Base-by-base conservation (phyloP, 2,113 vertebrate species). In the Cryptomyrus ogoouensis region DNA sequence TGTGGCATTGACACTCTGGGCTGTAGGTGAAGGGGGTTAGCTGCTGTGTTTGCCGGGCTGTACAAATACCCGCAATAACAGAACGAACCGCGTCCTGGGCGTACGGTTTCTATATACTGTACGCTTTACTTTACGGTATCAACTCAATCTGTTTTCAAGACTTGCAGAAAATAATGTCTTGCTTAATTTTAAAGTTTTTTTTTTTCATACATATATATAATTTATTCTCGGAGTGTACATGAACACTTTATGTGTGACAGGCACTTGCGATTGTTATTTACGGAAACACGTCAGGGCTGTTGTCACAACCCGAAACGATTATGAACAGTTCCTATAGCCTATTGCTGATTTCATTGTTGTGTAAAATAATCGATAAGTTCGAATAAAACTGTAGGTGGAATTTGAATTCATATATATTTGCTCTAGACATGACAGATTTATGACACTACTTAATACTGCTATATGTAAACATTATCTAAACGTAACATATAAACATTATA, bases 1-100 rank as follows among this genome's bases (percentile, higher is more conserved):
- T 83, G 12, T 89, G 70, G 52, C 80, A 58, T 84, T 89, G 80
- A 85, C 89, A 89, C 77, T 56, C 70, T 15, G 44, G 24, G 35
- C 53, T 44, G 77, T 58, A 62, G 80, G 83, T 70, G 56, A 90
- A 83, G 50, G 56, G 44, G 84, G 84, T 90, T 87, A 49, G 56
- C 44, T 21, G 27, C 56, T 80, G 84, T 87, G 27, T 90, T 86
- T 74, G 50, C 87, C 31, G 39, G 53, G 27, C 56, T 88, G 53
- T 88, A 31, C 56, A 88, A 88, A 66, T 62, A 56, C 24, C 27
- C 35, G 58, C 74, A 56, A 27, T 27, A 56, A 47, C 52, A 35
- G 3, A 80, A 56, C 74, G 49, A 83, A 39, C 49, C 21, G 19
- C 39, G 24, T 24, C 10, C 19, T 42, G 52, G 39, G 27, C 12